These are phyloP conservation scores for Pseudomyrmex pallidus DNA, from an alignment of 1,140 invertebrate genomes.

Conservation along the genomic window DNA sequence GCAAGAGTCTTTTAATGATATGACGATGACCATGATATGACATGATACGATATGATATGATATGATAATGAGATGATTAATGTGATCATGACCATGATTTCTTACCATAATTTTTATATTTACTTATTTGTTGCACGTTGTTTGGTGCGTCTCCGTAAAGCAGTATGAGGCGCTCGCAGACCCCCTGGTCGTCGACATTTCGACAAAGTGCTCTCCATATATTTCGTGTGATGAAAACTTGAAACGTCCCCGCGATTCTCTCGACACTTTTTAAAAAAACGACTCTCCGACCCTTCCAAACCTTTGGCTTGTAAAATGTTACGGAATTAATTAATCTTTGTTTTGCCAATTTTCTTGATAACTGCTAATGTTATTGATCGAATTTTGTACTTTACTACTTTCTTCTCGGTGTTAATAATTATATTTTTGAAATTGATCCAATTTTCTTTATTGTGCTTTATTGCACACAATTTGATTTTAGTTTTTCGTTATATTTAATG, in stretches of 20 bases:
- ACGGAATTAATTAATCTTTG: not conserved
- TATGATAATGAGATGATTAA: constrained; percentile 82
- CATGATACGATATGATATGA: constrained; percentile 80
- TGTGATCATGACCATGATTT: constrained; percentile 83
- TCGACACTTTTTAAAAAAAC: not conserved
- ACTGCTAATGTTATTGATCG: not conserved
- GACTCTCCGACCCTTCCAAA: not conserved
- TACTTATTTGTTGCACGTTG: constrained; percentile 85
- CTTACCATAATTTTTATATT: constrained; percentile 83
- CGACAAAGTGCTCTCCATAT: constrained; percentile 15
- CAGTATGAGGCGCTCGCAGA: constrained; percentile 81
- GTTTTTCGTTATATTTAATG: not conserved
- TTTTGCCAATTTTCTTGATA: not conserved
- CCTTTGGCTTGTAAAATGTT: not conserved
- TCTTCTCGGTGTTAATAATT: too few relatives aligned
- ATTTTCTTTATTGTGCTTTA: too few relatives aligned
- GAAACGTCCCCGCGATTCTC: constrained; percentile 2
- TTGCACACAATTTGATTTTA: too few relatives aligned
- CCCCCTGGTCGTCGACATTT: constrained; percentile 76
- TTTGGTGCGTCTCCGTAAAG: constrained; percentile 83
- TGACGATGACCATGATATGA: constrained; percentile 79
- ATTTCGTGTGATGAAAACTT: not conserved
- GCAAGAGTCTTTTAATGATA: constrained; percentile 75
- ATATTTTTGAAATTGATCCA: too few relatives aligned
- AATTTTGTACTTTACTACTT: not conserved